Percentiles rank a stretch among this genome's conserved stretches.
These are phyloP conservation scores for Neosalanx taihuensis DNA, from an alignment of 2,797 vertebrate genomes.

Conservation along the genomic window DNA sequence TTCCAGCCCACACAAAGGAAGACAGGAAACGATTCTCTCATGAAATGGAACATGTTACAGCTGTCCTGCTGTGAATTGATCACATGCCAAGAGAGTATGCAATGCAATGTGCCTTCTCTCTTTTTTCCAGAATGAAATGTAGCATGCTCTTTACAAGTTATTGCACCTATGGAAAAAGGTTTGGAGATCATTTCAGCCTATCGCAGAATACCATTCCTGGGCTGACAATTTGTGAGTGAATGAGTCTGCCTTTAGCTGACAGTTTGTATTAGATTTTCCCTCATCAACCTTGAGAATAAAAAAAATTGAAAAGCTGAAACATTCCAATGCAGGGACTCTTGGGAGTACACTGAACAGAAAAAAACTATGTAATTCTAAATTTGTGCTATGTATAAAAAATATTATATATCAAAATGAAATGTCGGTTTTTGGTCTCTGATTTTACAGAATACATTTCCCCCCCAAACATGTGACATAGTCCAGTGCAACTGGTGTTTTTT, in stretches of 20 bases:
- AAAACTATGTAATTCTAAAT: background rate
- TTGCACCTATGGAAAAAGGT: background rate
- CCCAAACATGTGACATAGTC: no score
- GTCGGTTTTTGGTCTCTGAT: no score
- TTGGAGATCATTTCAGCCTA: background rate
- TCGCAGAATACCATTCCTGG: background rate
- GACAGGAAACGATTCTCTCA: constrained; percentile 26
- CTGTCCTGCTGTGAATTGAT: constrained; percentile 36
- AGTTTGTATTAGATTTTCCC: constrained; percentile 1
- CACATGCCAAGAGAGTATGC: constrained; percentile 12
- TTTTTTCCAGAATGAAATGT: no score
- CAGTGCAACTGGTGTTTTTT: no score
- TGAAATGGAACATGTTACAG: constrained; percentile 42
- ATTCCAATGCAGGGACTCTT: background rate
- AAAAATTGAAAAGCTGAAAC: background rate
- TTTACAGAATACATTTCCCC: no score
- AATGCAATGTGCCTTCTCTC: no score
- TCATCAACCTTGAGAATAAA: background rate
- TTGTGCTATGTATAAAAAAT: background rate
- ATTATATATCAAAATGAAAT: no score
- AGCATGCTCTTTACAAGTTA: background rate
- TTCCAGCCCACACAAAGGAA: constrained; percentile 41
- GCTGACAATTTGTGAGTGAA: background rate
- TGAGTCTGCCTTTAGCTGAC: background rate
- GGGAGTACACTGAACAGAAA: background rate